Conservation (phyloP, 1,140 invertebrate species). For the Cydia pomonella region DNA sequence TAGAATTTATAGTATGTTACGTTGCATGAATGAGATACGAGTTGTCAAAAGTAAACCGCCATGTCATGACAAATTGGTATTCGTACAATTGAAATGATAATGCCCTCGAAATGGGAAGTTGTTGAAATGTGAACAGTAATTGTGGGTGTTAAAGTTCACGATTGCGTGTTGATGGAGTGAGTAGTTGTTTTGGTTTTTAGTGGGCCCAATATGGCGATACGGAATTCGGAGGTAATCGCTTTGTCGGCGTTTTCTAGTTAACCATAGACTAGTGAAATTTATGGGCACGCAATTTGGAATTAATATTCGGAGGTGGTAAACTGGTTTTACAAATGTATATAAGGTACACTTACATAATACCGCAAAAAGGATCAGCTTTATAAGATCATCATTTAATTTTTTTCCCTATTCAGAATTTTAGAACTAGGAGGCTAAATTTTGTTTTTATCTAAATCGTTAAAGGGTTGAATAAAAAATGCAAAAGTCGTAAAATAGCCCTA, state of each 20-base stretch:
- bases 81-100: conserved; percentile 24
- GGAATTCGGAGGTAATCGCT: conserved; percentile 16
- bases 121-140: not conserved
- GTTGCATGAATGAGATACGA: not conserved
- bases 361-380: too few species aligned
- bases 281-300: not conserved
- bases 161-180: not conserved
- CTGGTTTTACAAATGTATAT: not conserved
- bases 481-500: too few species aligned
- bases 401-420: too few species aligned
- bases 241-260: conserved; percentile 11
- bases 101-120: not conserved
- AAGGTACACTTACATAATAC: too few species aligned
- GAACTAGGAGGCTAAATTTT: too few species aligned
- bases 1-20: not conserved
- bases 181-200: conserved; percentile 12
- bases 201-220: conserved; percentile 3
- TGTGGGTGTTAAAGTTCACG: not conserved
- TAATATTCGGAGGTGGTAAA: not conserved
- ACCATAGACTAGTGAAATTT: not conserved
- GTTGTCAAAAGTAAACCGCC: not conserved
- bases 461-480: too few species aligned
- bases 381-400: too few species aligned
- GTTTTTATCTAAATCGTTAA: too few species aligned
- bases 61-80: conserved; percentile 24